A percentile compares a stretch with the other conserved stretches of the same genome.
phyloP scores from a whole-genome alignment of 2,888 invertebrate genomes.

The Abrostola triplasia region DNA sequence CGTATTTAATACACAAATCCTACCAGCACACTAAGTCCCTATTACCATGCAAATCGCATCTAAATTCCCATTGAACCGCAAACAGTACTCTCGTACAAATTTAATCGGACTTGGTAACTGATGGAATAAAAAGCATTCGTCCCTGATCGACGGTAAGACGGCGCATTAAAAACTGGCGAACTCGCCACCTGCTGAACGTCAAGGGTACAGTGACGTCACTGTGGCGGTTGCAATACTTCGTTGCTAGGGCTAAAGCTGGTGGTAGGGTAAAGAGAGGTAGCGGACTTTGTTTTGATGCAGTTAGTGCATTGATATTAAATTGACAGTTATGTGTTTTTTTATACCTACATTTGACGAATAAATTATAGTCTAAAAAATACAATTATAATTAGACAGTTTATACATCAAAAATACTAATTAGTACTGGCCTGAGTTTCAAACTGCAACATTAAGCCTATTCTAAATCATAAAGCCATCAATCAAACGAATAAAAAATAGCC shows the following conservation, averaged over 20 bases:
- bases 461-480: too few species aligned
- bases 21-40: not conserved
- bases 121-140: constrained; percentile 51
- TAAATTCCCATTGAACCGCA: constrained; percentile 27
- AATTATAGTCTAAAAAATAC: too few species aligned
- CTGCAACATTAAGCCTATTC: too few species aligned
- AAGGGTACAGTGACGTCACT: constrained; percentile 33
- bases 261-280: constrained; percentile 6
- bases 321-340: too few species aligned
- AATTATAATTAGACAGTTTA: too few species aligned
- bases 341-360: too few species aligned
- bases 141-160: constrained; percentile 38
- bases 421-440: too few species aligned
- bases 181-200: constrained; percentile 63
- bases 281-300: constrained; percentile 1
- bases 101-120: constrained; percentile 43
- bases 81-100: constrained; percentile 46
- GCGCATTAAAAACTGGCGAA: constrained; percentile 47
- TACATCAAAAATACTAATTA: too few species aligned
- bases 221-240: constrained; percentile 1
- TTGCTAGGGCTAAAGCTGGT: not conserved
- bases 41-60: constrained; percentile 39
- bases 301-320: too few species aligned
- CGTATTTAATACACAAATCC: constrained; percentile 26
- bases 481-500: too few species aligned